A percentile compares a stretch with the other conserved stretches of the same genome.
Evolutionary conservation across 2,797 vertebrate genomes (phyloP).

Genomic region (Corythornis leucogaster): DNA sequence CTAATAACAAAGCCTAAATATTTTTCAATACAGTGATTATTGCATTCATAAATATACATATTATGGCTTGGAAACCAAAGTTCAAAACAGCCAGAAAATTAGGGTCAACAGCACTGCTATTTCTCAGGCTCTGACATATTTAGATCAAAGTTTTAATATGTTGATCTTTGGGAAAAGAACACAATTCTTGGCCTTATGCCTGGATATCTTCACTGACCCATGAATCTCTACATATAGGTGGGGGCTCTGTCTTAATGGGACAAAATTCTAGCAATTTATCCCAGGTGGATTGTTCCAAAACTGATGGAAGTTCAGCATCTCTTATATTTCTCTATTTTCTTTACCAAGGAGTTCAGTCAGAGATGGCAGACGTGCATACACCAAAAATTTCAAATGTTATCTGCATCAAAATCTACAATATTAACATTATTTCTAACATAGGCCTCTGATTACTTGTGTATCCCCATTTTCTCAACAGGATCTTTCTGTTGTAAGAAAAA

Average conservation of each 20-base stretch:
- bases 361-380: neutral
- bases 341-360: neutral
- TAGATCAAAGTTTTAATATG: neutral
- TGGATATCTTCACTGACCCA: neutral
- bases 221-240: neutral
- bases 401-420: neutral
- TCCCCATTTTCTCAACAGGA: neutral
- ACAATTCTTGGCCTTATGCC: neutral
- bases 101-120: neutral
- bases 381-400: neutral
- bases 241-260: neutral
- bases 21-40: neutral
- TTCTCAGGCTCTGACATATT: neutral
- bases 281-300: neutral
- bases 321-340: neutral
- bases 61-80: neutral
- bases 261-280: neutral
- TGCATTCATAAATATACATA: neutral
- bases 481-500: neutral
- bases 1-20: neutral
- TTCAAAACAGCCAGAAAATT: neutral
- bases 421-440: neutral
- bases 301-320: neutral
- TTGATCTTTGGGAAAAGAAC: neutral
- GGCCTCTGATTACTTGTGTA: neutral